Conservation (phyloP, 2,797 vertebrate species). For the Pseudomugil tenellus region DNA sequence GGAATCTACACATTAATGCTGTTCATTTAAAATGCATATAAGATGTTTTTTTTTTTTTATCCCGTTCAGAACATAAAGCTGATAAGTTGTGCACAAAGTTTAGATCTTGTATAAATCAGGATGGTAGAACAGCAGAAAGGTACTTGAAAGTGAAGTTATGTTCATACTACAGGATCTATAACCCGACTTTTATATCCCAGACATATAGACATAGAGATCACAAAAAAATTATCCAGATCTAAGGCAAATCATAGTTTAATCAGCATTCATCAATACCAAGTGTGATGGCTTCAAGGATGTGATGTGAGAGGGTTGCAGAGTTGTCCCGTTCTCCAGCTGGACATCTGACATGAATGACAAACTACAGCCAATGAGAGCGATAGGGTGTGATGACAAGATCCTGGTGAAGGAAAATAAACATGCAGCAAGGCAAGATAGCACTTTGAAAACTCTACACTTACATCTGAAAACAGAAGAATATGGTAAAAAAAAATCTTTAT, state of each 20-base stretch:
- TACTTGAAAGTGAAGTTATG: background rate
- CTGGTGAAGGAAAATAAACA: background rate
- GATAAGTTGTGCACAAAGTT: conserved; percentile 21
- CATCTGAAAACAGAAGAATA: background rate
- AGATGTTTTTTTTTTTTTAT: conserved; percentile 10
- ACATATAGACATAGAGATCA: background rate
- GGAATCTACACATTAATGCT: conserved; percentile 58
- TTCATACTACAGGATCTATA: background rate
- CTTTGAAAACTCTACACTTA: background rate
- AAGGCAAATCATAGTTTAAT: background rate
- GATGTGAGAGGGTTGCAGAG: background rate
- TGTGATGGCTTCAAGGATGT: background rate
- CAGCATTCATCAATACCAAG: background rate
- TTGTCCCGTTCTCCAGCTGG: background rate
- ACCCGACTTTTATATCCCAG: background rate
- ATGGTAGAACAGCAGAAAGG: background rate
- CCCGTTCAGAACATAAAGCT: conserved; percentile 17
- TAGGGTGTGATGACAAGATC: background rate
- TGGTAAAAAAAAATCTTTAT: background rate
- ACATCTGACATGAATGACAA: background rate
- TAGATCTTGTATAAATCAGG: background rate
- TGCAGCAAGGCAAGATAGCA: background rate
- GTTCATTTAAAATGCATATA: background rate
- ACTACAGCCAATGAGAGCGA: background rate
- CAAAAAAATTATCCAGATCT: background rate